phyloP scores from a whole-genome alignment of 2,888 invertebrate species.

The Synergus laeviventris region DNA sequence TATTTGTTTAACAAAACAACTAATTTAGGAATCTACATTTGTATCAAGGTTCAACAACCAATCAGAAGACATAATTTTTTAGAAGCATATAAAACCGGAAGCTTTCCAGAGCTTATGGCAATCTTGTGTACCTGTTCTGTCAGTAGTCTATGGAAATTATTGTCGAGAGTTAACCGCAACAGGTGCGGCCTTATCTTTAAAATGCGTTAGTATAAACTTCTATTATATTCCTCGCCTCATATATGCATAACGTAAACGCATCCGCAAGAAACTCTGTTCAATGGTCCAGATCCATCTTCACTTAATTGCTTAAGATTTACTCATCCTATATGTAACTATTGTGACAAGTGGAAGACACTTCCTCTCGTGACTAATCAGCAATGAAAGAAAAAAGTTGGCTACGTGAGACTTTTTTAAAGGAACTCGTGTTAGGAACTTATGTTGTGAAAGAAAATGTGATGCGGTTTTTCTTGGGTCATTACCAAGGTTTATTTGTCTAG shows the following conservation, averaged over 20 bases:
- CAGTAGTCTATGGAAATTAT: conserved; percentile 42
- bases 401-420: not conserved
- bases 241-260: conserved; percentile 29
- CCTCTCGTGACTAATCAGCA: conserved; percentile 7
- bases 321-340: not conserved
- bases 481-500: conserved; percentile 14
- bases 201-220: conserved; percentile 33
- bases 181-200: conserved; percentile 43
- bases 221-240: conserved; percentile 1
- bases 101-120: not conserved
- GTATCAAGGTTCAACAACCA: not conserved
- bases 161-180: conserved; percentile 45
- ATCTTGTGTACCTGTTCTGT: conserved; percentile 17
- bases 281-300: conserved; percentile 6
- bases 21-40: not conserved
- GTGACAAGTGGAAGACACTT: conserved; percentile 5
- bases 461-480: conserved; percentile 22
- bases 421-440: too few species aligned
- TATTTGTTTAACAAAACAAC: not conserved
- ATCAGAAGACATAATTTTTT: not conserved
- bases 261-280: conserved; percentile 10
- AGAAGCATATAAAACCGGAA: not conserved
- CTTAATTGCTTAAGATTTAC: not conserved
- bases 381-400: conserved; percentile 24
- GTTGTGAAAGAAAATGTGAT: conserved; percentile 25